A percentile compares a stretch with the other conserved stretches of the same genome.
These are phyloP conservation scores for Alosa alosa DNA, from an alignment of 2,113 vertebrate genomes.

Conservation along the genomic window DNA sequence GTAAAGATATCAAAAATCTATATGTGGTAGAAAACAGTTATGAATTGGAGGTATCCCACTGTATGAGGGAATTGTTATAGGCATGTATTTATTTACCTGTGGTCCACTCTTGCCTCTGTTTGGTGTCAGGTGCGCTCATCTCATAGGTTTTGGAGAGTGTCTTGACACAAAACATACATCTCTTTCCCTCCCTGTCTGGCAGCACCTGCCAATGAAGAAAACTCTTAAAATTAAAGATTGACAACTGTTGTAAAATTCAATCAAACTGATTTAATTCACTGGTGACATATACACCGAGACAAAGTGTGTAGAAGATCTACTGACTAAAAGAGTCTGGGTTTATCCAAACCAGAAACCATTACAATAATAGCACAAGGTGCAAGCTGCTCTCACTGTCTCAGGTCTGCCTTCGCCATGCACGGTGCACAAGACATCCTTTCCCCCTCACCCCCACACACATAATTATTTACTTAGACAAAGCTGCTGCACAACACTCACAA, in stretches of 20 bases:
- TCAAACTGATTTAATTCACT: too few relatives aligned
- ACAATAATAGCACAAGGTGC: too few relatives aligned
- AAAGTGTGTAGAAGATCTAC: not conserved
- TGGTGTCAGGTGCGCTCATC: slow-evolving; percentile 95
- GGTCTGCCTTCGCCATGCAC: too few relatives aligned
- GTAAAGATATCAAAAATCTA: too few relatives aligned
- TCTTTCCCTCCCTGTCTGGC: slow-evolving; percentile 88
- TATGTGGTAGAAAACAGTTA: not conserved
- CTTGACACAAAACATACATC: slow-evolving; percentile 96
- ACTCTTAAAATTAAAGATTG: not conserved
- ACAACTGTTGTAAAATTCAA: not conserved
- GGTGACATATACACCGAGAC: too few relatives aligned
- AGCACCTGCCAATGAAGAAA: slow-evolving; percentile 72
- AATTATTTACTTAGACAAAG: too few relatives aligned
- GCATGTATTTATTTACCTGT: slow-evolving; percentile 69
- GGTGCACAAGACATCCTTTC: too few relatives aligned
- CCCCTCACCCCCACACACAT: too few relatives aligned
- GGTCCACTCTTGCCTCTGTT: slow-evolving; percentile 93
- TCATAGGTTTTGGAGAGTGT: slow-evolving; percentile 87
- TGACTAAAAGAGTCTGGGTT: not conserved
- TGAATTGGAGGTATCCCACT: not conserved
- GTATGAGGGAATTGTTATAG: not conserved
- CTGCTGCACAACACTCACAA: too few relatives aligned
- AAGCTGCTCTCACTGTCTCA: too few relatives aligned
- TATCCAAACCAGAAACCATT: too few relatives aligned